A percentile compares a stretch with the other conserved stretches of the same genome.
Conservation (phyloP, 2,888 invertebrate species). For the Pogonocherus hispidulus region DNA sequence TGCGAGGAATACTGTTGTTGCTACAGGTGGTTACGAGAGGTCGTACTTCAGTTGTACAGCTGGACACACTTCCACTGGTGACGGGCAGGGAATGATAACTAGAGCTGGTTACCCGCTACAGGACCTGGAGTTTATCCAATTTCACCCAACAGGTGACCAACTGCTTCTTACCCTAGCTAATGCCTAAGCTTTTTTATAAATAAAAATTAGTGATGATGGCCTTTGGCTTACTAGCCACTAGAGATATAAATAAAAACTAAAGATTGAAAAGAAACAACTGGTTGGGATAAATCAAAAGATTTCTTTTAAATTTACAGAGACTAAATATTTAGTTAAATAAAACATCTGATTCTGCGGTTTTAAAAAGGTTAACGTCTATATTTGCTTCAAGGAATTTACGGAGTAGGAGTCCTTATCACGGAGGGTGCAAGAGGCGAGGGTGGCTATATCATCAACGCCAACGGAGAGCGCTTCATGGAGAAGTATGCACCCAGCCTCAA, state of each 20-base stretch:
- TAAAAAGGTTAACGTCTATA: neutral
- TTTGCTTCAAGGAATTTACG: constrained; percentile 84
- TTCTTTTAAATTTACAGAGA: too few species aligned
- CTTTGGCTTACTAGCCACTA: too few species aligned
- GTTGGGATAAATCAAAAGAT: too few species aligned
- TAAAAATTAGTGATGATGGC: too few species aligned
- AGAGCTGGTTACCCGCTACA: constrained; percentile 93
- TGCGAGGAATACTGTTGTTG: constrained; percentile 68
- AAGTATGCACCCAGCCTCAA: constrained; percentile 97
- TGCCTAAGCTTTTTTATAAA: neutral
- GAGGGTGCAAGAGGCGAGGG: constrained; percentile 97
- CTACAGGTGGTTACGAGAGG: constrained; percentile 90
- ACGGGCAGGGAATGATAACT: constrained; percentile 94
- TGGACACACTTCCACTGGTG: constrained; percentile 97
- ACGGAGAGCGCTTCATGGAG: constrained; percentile 98
- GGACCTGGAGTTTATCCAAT: constrained; percentile 98
- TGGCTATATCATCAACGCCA: constrained; percentile 92
- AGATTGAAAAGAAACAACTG: too few species aligned
- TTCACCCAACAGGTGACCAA: constrained; percentile 97
- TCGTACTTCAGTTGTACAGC: constrained; percentile 97
- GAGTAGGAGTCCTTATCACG: constrained; percentile 96
- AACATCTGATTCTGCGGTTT: too few species aligned
- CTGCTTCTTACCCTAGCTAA: too few species aligned
- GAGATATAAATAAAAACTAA: too few species aligned
- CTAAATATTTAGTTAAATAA: too few species aligned